Percentiles rank a stretch among this genome's conserved stretches.
Conservation (phyloP, 2,888 invertebrate species). For the Ichneumon xanthorius region DNA sequence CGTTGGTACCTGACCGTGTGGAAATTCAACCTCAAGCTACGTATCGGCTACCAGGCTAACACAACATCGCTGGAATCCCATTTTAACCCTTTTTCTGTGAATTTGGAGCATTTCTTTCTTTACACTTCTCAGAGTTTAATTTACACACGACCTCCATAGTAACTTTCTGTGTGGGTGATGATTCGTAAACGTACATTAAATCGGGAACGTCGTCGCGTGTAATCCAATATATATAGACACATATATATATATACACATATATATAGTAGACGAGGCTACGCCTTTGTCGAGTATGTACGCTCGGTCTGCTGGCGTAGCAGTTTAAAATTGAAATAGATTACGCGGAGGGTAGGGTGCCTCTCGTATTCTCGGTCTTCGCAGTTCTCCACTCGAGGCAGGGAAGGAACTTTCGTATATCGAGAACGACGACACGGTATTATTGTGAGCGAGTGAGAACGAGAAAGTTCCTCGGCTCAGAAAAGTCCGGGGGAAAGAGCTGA, state of each 20-base stretch:
- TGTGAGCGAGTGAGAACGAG: constrained; percentile 39
- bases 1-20: not conserved
- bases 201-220: constrained; percentile 40
- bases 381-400: not conserved
- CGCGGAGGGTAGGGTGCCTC: constrained; percentile 41
- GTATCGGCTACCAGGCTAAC: not conserved
- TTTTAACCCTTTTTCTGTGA: no score
- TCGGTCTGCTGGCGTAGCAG: constrained; percentile 38
- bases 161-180: constrained; percentile 18
- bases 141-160: not conserved
- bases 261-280: constrained; percentile 19
- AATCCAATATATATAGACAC: constrained; percentile 47
- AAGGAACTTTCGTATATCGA: constrained; percentile 18
- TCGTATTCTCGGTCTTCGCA: constrained; percentile 6
- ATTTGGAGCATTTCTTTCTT: no score
- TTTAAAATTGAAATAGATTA: constrained; percentile 72
- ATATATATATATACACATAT: not conserved
- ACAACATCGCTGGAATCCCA: not conserved
- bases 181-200: constrained; percentile 46
- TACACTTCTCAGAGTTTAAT: no score
- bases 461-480: constrained; percentile 31
- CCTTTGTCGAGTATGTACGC: constrained; percentile 53
- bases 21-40: not conserved
- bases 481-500: constrained; percentile 42
- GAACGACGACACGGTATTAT: constrained; percentile 27